These are phyloP conservation scores for Cinclus mexicanus DNA, from an alignment of 2,113 vertebrate species.

Conservation along the genomic window DNA sequence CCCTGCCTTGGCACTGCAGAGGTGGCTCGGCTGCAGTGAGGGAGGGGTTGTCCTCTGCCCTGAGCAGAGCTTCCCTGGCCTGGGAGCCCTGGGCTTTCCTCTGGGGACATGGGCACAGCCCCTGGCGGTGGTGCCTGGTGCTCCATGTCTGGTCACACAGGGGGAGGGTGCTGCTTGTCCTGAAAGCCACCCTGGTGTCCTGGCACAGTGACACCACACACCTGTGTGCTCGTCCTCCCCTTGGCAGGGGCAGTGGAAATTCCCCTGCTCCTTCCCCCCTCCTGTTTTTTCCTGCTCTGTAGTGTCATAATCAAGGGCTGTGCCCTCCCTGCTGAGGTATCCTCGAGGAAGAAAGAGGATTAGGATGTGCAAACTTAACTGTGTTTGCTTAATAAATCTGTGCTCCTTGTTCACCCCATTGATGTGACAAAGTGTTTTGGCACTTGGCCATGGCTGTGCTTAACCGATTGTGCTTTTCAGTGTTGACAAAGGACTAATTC, in stretches of 20 bases:
- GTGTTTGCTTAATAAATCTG: constrained; percentile 1
- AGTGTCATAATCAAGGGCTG: background rate
- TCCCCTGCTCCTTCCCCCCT: background rate
- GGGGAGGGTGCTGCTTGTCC: background rate
- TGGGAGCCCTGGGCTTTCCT: rapidly evolving
- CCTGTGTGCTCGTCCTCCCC: rapidly evolving
- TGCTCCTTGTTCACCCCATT: background rate
- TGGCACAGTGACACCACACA: background rate
- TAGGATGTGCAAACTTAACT: background rate
- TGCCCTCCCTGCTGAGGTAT: background rate
- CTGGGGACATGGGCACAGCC: rapidly evolving
- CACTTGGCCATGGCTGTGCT: background rate
- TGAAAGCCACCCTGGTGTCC: background rate
- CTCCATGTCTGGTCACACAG: background rate
- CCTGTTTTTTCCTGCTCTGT: background rate
- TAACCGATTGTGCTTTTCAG: background rate
- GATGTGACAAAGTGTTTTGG: background rate
- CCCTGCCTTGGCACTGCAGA: background rate
- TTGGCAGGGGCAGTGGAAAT: background rate
- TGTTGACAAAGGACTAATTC: background rate
- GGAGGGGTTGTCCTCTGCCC: background rate
- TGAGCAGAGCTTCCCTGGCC: background rate
- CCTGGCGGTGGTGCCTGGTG: rapidly evolving
- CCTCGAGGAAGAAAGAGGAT: background rate
- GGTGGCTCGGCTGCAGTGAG: background rate